phyloP scores from a whole-genome alignment of 2,888 invertebrate species.

The Callyntrura guangdongensis region DNA sequence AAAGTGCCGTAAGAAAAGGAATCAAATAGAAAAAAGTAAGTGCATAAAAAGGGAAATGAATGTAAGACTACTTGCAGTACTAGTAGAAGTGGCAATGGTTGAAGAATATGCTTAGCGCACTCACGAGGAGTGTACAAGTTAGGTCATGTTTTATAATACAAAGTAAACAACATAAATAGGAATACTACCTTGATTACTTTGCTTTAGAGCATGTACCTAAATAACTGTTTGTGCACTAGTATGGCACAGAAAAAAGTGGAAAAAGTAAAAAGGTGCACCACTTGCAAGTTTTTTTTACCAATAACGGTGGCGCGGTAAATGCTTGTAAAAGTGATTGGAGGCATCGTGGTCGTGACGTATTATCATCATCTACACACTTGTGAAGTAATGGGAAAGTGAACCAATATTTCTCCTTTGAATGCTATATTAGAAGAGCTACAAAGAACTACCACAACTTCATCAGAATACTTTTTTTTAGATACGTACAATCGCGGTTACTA shows the following conservation, averaged over 20 bases:
- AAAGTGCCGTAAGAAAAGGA: slow-evolving; percentile 60
- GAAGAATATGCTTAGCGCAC: not conserved
- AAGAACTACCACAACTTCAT: slow-evolving; percentile 39
- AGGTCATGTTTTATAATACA: too few species aligned
- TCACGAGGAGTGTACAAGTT: too few species aligned
- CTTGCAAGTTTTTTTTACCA: not conserved
- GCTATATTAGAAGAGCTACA: slow-evolving; percentile 44
- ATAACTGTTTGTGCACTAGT: too few species aligned
- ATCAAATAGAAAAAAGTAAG: slow-evolving; percentile 59
- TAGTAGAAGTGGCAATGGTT: not conserved
- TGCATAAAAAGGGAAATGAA: slow-evolving; percentile 64
- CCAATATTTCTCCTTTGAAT: slow-evolving; percentile 61
- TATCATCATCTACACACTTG: slow-evolving; percentile 76
- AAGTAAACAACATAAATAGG: too few species aligned
- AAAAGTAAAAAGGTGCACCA: too few species aligned
- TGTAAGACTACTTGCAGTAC: slow-evolving; percentile 4
- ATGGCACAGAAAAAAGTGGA: too few species aligned
- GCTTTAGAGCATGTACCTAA: too few species aligned
- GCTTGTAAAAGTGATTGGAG: slow-evolving; percentile 69
- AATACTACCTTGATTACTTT: too few species aligned
- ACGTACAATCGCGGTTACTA: not conserved
- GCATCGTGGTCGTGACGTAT: slow-evolving; percentile 73
- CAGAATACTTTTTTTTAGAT: slow-evolving; percentile 21
- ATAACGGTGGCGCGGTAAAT: not conserved
- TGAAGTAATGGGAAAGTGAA: slow-evolving; percentile 71